These are phyloP conservation scores for Cetoscarus ocellatus DNA, from an alignment of 2,797 vertebrate genomes.

Conservation along the genomic window DNA sequence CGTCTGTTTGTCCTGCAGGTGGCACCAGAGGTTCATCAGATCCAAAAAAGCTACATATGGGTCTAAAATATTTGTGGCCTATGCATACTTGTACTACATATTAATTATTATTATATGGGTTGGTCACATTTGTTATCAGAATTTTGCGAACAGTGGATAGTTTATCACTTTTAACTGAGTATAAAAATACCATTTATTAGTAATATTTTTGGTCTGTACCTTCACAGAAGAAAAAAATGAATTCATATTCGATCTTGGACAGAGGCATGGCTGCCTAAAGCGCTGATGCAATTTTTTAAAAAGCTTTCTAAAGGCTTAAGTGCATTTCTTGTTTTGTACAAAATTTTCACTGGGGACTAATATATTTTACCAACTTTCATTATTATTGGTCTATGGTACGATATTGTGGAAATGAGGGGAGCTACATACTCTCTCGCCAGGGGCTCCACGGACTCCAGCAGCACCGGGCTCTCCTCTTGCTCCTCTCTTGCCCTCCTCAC, in stretches of 20 bases:
- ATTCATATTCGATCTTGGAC: not conserved
- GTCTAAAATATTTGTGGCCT: not conserved
- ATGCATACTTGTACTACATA: not conserved
- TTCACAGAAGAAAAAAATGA: not conserved
- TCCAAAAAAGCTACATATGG: not conserved
- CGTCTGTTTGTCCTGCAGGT: not conserved
- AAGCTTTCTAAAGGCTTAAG: no score
- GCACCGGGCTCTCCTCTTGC: constrained; percentile 93
- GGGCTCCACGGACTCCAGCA: constrained; percentile 87
- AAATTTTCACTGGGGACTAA: no score
- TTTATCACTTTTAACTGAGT: not conserved
- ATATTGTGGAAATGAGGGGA: not conserved
- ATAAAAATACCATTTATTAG: no score
- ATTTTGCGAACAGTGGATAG: no score
- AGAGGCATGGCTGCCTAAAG: not conserved
- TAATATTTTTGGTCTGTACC: no score
- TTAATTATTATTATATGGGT: not conserved
- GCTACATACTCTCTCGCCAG: constrained; percentile 92
- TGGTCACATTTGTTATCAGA: not conserved
- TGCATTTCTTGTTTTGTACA: no score
- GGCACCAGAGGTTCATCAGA: not conserved
- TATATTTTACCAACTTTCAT: not conserved
- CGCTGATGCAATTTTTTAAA: not conserved
- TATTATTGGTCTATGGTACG: not conserved
- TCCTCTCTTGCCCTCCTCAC: constrained; percentile 98